Conservation (phyloP, 2,797 vertebrate species). For the Enteromius trimaculatus region DNA sequence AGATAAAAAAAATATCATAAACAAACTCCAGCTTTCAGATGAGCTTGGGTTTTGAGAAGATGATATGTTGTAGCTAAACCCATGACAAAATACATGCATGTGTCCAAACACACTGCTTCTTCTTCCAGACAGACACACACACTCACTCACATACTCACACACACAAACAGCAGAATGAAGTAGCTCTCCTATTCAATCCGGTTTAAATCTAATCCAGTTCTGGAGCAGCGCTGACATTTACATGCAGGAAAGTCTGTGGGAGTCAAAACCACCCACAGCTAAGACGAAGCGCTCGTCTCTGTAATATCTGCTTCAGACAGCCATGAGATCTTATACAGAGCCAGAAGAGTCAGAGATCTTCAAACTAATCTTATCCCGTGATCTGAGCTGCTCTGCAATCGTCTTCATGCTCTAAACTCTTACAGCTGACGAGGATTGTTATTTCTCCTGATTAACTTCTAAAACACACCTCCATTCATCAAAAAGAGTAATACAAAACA, state of each 20-base stretch:
- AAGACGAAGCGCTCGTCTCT: background rate
- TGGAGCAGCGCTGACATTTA: slow-evolving; percentile 9
- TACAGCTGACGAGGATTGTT: background rate
- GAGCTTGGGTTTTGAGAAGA: background rate
- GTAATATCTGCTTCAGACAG: slow-evolving; percentile 2
- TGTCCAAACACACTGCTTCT: background rate
- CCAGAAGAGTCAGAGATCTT: background rate
- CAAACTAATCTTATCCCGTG: background rate
- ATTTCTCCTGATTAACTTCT: background rate
- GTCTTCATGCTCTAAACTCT: background rate
- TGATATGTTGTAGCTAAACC: background rate
- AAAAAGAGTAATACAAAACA: background rate
- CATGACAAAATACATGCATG: background rate
- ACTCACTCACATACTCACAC: background rate
- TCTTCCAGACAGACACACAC: background rate
- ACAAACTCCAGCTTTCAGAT: background rate
- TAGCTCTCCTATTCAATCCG: background rate
- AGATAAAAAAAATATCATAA: background rate
- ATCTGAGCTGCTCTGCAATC: background rate
- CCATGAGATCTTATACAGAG: background rate
- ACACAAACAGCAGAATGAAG: slow-evolving; percentile 1
- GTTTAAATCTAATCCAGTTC: slow-evolving; percentile 13
- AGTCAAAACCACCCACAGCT: background rate
- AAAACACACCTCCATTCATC: background rate
- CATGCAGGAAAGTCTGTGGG: slow-evolving; percentile 7